Conservation (phyloP, 2,113 vertebrate species). For the Xiphophorus hellerii region DNA sequence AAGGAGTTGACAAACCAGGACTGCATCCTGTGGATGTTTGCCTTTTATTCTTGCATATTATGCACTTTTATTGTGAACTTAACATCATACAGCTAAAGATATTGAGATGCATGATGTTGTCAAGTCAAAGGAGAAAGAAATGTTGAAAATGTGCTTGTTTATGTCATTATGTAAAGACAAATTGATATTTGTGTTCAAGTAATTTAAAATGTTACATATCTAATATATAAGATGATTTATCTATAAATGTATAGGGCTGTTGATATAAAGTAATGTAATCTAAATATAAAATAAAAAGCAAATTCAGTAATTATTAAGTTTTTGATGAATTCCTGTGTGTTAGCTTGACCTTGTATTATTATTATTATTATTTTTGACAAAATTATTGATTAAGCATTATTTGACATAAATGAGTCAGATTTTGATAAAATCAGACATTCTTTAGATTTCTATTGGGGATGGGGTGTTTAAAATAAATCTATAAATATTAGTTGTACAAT, state of each 20-base stretch:
- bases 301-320: neutral
- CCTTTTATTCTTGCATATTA: neutral
- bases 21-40: neutral
- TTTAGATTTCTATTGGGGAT: too few relatives aligned
- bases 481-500: neutral
- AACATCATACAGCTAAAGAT: neutral
- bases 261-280: constrained; percentile 1
- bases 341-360: neutral
- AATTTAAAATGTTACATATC: neutral
- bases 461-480: neutral
- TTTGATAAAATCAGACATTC: too few relatives aligned
- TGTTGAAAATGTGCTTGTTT: neutral
- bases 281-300: neutral
- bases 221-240: neutral
- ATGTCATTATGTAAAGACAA: too few relatives aligned
- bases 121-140: neutral
- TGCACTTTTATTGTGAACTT: neutral
- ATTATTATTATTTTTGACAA: neutral
- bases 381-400: neutral
- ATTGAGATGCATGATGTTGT: too few relatives aligned
- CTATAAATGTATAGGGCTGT: neutral
- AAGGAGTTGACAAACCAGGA: too few relatives aligned
- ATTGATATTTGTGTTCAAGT: too few relatives aligned
- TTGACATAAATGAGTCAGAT: too few relatives aligned
- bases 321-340: neutral